phyloP scores from a whole-genome alignment of 2,113 vertebrate species.

The Cephalopterus ornatus region DNA sequence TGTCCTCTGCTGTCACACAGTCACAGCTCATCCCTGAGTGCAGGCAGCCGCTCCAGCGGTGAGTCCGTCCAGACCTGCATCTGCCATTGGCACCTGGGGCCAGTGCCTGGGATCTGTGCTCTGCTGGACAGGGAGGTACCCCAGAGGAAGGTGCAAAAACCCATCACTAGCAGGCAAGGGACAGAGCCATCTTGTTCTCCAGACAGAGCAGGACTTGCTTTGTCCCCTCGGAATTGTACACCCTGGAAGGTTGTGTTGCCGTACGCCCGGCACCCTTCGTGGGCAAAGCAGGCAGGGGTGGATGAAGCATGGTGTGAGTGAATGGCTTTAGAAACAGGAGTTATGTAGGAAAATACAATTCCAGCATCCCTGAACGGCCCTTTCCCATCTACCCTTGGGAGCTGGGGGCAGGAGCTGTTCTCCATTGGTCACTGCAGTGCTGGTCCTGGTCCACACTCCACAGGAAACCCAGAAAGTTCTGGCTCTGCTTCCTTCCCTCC shows the following conservation, averaged over 20 bases:
- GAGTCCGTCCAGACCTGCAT: accelerated
- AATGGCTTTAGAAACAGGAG: neutral
- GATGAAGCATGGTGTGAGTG: neutral
- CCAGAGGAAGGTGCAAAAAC: neutral
- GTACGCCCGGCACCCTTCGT: neutral
- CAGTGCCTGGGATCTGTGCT: neutral
- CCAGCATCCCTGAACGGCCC: accelerated
- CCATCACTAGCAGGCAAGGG: neutral
- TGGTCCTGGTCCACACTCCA: neutral
- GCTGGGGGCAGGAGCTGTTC: neutral
- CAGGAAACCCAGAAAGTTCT: neutral
- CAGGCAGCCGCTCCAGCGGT: neutral
- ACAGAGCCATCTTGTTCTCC: neutral
- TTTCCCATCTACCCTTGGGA: neutral
- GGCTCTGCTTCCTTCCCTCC: neutral
- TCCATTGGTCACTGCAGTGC: accelerated
- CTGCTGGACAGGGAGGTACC: neutral
- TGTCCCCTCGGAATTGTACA: neutral
- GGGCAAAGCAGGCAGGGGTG: neutral
- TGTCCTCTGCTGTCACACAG: neutral
- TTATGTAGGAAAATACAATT: neutral
- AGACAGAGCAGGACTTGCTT: neutral
- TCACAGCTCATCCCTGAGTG: neutral
- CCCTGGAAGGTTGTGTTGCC: neutral
- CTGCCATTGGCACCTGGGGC: neutral